Conservation (phyloP, 2,888 invertebrate genomes). For the Pheosia tremula region DNA sequence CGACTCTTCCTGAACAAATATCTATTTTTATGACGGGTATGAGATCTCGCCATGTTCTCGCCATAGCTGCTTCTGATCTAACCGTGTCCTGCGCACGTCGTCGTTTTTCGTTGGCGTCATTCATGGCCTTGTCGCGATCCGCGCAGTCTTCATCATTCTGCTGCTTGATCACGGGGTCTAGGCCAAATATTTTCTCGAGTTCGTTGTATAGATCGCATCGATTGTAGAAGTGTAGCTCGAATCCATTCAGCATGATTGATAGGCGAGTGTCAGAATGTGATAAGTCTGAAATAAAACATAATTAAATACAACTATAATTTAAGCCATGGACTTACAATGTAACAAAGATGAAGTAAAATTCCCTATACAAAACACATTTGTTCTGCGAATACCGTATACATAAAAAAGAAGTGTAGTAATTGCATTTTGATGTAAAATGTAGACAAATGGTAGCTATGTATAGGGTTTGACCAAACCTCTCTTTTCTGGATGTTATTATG, state of each 20-base stretch:
- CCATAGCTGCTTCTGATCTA: constrained; percentile 92
- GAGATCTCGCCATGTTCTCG: constrained; percentile 96
- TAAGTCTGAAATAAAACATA: constrained; percentile 87
- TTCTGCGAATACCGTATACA: too few species aligned
- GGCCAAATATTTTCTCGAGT: constrained; percentile 94
- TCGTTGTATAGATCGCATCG: constrained; percentile 93
- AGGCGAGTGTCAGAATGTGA: constrained; percentile 97
- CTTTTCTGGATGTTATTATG: too few species aligned
- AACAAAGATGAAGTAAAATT: too few species aligned
- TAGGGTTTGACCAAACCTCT: too few species aligned
- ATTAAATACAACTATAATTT: neutral
- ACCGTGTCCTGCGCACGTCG: constrained; percentile 78
- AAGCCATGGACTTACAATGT: too few species aligned
- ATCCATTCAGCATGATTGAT: constrained; percentile 96
- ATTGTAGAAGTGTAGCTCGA: constrained; percentile 98
- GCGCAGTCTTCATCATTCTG: constrained; percentile 84
- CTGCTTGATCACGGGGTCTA: constrained; percentile 91
- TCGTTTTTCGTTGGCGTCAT: constrained; percentile 85
- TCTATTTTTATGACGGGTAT: constrained; percentile 98
- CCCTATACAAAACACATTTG: too few species aligned
- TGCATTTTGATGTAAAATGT: too few species aligned
- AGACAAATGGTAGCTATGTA: too few species aligned
- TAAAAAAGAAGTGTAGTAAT: too few species aligned
- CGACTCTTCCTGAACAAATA: constrained; percentile 94
- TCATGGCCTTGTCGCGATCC: constrained; percentile 85